Base-by-base conservation (phyloP, 2,888 invertebrate genomes). In the Antheraea assamensis region DNA sequence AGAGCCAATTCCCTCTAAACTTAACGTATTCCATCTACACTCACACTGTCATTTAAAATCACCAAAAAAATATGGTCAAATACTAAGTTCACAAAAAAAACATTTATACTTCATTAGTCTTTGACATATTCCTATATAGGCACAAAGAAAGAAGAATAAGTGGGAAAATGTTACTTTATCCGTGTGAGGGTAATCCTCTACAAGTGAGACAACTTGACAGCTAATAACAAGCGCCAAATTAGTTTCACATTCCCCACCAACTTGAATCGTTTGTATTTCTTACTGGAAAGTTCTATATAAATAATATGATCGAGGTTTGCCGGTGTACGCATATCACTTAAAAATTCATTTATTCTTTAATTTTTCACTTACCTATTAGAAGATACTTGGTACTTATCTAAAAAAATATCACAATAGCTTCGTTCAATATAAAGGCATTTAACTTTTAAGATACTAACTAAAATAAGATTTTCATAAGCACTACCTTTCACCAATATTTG, bases 161-260 rank as follows among this genome's bases (percentile, higher is more conserved):
- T 76, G 10, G 27, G 58, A 70, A 73, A 73, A 73, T 30, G n/a
- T 73, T 73, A 35, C 68, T 55, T 71, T 58, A 74, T 72, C 71
- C 74, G n/a, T 21, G 58, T 76, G 77, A 77, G 75, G 72, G 74
- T 80, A 85, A 86, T 81, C 81, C 83, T 75, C 75, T 47, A 68
- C 71, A 74, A 75, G 76, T 79, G 76, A 78, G 86, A 86, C 85
- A 86, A 80, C 81, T 85, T 86, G 86, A 86, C 86, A 86, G 83
- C 79, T 85, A 84, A 85, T 86, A 85, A 86, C 84, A 82, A 81
- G 76, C 77, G 76, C 74, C 74, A 79, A 78, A 80, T 82, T 82
- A 82, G 61, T 71, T 71, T 70, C 30, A 58, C 52, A 73, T 58
- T 73, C 58, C 35, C 21, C 35, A 35, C 35, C 35, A 68, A n/a